Evolutionary conservation across 2,888 invertebrate genomes (phyloP).

Genomic region (Camponotus fellah): DNA sequence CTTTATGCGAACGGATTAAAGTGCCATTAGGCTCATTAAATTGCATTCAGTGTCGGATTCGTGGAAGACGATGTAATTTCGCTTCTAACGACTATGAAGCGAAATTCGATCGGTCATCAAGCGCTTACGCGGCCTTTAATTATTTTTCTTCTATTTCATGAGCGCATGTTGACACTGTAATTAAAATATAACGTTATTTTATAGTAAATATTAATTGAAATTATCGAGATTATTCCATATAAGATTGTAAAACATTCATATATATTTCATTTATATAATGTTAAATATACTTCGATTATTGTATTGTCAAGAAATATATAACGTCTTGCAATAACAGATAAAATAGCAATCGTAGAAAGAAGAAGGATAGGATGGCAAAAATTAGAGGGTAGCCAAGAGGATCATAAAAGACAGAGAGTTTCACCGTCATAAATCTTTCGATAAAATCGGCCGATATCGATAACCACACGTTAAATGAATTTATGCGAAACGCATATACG

Average conservation of each 20-base stretch:
- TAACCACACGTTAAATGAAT: conserved; percentile 71
- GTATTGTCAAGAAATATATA: not conserved
- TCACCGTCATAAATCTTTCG: conserved; percentile 67
- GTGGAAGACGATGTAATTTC: conserved; percentile 62
- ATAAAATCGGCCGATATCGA: conserved; percentile 62
- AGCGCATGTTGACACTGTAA: not conserved
- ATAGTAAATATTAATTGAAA: conserved; percentile 2
- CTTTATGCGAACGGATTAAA: conserved; percentile 68
- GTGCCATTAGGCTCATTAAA: conserved; percentile 74
- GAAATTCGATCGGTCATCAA: conserved; percentile 59
- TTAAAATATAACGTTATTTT: not conserved
- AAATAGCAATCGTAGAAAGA: conserved; percentile 51
- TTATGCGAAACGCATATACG: conserved; percentile 64
- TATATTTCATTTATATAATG: not conserved
- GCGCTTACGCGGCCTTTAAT: conserved; percentile 59
- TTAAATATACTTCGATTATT: not conserved
- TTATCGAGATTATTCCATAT: not conserved
- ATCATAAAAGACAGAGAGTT: conserved; percentile 56
- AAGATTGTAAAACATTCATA: not conserved
- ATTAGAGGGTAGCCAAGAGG: conserved; percentile 60
- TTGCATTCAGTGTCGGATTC: conserved; percentile 66
- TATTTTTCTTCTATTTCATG: conserved; percentile 43
- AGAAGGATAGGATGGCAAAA: conserved; percentile 53
- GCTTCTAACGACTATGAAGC: conserved; percentile 53
- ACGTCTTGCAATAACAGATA: conserved; percentile 11